These are phyloP conservation scores for Oryzias celebensis DNA, from an alignment of 2,113 vertebrate genomes.

Conservation along the genomic window DNA sequence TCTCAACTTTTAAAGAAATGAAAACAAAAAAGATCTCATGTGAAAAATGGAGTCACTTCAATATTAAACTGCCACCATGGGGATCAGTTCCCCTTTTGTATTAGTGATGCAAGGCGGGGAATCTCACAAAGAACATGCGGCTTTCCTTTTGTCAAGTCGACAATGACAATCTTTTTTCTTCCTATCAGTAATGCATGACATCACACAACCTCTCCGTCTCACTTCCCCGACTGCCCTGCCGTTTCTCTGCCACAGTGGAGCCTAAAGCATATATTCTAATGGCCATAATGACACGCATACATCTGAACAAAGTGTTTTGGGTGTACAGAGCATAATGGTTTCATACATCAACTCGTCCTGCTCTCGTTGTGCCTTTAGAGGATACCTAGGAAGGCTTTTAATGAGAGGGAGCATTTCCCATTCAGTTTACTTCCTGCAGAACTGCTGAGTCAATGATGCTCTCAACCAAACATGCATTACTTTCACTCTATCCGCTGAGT, in stretches of 20 bases:
- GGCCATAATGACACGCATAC: slow-evolving; percentile 40
- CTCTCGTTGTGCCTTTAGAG: slow-evolving; percentile 27
- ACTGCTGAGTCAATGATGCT: slow-evolving; percentile 35
- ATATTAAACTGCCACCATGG: slow-evolving; percentile 34
- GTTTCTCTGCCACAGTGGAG: slow-evolving; percentile 20
- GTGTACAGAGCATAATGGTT: slow-evolving; percentile 40
- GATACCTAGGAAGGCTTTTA: slow-evolving; percentile 15
- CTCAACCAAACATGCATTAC: slow-evolving; percentile 3
- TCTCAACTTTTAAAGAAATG: no score
- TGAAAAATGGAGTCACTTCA: slow-evolving; percentile 18
- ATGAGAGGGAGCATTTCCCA: slow-evolving; percentile 19
- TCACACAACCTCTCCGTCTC: slow-evolving; percentile 18
- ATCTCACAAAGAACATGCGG: slow-evolving; percentile 10
- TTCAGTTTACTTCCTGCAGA: slow-evolving; percentile 17
- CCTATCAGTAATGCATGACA: slow-evolving; percentile 51
- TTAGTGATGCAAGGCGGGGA: slow-evolving; percentile 19
- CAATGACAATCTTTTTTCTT: slow-evolving; percentile 46
- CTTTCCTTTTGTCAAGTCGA: slow-evolving; percentile 21
- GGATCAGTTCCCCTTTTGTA: slow-evolving; percentile 38
- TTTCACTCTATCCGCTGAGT: neutral
- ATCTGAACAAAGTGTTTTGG: slow-evolving; percentile 53
- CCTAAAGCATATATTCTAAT: slow-evolving; percentile 41
- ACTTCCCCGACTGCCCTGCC: slow-evolving; percentile 16
- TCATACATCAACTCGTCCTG: slow-evolving; percentile 40
- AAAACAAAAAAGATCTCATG: no score